Evolutionary conservation across 2,888 invertebrate genomes (phyloP).

Genomic region (Fabriciana adippe): DNA sequence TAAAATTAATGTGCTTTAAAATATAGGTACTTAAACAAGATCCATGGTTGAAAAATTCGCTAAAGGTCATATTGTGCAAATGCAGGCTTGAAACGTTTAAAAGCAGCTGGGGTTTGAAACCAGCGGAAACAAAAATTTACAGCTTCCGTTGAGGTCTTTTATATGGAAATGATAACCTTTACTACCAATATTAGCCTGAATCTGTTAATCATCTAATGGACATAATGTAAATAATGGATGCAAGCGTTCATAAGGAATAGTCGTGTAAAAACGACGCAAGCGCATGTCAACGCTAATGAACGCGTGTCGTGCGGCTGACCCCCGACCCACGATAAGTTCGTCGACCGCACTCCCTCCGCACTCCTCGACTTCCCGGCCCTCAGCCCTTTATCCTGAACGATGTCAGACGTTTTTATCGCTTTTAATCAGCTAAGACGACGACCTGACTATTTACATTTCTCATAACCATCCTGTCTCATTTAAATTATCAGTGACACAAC

Average conservation of each 20-base stretch:
- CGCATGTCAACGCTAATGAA: constrained; percentile 71
- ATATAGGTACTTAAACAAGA: constrained; percentile 20
- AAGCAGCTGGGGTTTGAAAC: constrained; percentile 50
- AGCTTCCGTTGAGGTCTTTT: constrained; percentile 57
- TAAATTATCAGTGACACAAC: constrained; percentile 23
- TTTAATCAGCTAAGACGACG: constrained; percentile 50
- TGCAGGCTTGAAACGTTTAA: constrained; percentile 47
- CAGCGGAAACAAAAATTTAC: constrained; percentile 57
- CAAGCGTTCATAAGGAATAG: constrained; percentile 28
- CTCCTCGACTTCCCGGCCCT: constrained; percentile 54
- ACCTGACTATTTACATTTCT: constrained; percentile 56
- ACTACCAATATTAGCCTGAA: constrained; percentile 39
- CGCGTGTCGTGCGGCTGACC: constrained; percentile 77
- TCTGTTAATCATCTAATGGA: constrained; percentile 46
- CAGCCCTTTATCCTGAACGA: constrained; percentile 52
- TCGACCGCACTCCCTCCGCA: constrained; percentile 63
- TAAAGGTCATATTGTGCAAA: constrained; percentile 48
- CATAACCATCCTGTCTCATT: constrained; percentile 35
- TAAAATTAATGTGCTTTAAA: constrained; percentile 31
- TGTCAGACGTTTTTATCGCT: constrained; percentile 62
- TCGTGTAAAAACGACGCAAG: constrained; percentile 49
- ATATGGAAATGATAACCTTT: constrained; percentile 48
- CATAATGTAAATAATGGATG: constrained; percentile 25
- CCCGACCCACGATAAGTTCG: constrained; percentile 78
- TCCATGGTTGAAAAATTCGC: constrained; percentile 30